These are phyloP conservation scores for Anolis apletophallus DNA, from an alignment of 2,797 vertebrate species.

Conservation along the genomic window DNA sequence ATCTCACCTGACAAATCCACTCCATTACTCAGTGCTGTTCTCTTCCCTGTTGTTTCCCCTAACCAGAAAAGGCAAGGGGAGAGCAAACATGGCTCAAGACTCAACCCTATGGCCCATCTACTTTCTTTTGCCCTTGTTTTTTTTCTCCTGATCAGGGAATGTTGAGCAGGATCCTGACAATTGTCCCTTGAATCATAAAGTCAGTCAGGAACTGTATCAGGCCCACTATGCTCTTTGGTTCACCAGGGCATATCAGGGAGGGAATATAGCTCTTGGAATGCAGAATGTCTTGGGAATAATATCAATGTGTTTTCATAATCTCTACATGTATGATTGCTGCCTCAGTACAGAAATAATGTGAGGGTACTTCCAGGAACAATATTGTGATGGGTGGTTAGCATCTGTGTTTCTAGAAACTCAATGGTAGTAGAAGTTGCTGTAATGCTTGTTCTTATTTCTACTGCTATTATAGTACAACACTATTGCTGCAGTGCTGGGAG, in stretches of 20 bases:
- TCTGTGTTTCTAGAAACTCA: neutral
- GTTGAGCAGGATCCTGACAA: neutral
- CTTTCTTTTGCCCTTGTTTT: neutral
- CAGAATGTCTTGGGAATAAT: neutral
- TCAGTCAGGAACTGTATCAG: neutral
- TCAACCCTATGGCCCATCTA: neutral
- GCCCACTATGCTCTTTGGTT: neutral
- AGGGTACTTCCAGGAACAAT: neutral
- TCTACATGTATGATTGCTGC: neutral
- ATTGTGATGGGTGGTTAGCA: neutral
- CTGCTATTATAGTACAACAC: neutral
- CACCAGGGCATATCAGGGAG: too few relatives aligned
- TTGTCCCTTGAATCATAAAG: neutral
- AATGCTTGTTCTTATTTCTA: neutral
- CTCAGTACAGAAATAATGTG: neutral
- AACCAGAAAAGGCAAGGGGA: neutral
- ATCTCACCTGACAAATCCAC: neutral
- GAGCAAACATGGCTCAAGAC: neutral
- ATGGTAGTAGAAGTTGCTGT: too few relatives aligned
- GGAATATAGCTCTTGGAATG: too few relatives aligned
- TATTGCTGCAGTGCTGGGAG: neutral
- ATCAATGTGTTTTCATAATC: neutral
- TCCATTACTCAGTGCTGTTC: neutral
- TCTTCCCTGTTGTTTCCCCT: neutral
- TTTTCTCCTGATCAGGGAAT: too few relatives aligned